These are phyloP conservation scores for Poeciliopsis prolifica DNA, from an alignment of 2,113 vertebrate species.

Conservation along the genomic window DNA sequence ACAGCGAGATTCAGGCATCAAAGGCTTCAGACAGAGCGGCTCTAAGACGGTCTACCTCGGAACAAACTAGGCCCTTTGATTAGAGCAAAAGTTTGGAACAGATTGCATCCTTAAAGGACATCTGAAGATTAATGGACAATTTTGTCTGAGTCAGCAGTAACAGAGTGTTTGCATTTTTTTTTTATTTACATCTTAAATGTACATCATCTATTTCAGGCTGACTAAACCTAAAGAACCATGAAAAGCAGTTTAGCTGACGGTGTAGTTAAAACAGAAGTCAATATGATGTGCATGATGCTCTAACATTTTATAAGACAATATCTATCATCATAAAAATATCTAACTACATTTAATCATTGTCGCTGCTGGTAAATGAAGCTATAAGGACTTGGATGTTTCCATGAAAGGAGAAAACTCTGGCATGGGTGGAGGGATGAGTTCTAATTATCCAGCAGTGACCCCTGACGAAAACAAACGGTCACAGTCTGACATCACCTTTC, in stretches of 20 bases:
- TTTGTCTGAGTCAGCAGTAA: constrained; percentile 25
- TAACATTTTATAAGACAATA: too few relatives aligned
- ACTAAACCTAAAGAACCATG: not conserved
- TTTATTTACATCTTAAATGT: not conserved
- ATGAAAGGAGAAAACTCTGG: not conserved
- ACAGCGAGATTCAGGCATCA: constrained; percentile 30
- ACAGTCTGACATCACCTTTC: constrained; percentile 36
- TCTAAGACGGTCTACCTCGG: not conserved
- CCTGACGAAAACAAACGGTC: constrained; percentile 22
- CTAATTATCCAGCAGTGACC: constrained; percentile 38
- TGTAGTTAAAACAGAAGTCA: too few relatives aligned
- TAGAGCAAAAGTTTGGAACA: constrained; percentile 29
- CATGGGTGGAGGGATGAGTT: constrained; percentile 3
- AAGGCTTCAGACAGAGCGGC: constrained; percentile 22
- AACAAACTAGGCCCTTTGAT: constrained; percentile 27
- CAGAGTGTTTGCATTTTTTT: not conserved
- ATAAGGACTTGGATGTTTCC: constrained; percentile 11
- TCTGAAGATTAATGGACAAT: constrained; percentile 16
- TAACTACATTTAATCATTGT: not conserved
- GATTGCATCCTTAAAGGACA: constrained; percentile 25
- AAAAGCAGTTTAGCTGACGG: too few relatives aligned
- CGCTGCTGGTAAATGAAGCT: not conserved
- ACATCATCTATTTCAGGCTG: not conserved
- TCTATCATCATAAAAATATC: not conserved
- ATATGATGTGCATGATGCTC: too few relatives aligned